Evolutionary conservation across 2,888 invertebrate species (phyloP).

Genomic region (Drosophila meridionalis): DNA sequence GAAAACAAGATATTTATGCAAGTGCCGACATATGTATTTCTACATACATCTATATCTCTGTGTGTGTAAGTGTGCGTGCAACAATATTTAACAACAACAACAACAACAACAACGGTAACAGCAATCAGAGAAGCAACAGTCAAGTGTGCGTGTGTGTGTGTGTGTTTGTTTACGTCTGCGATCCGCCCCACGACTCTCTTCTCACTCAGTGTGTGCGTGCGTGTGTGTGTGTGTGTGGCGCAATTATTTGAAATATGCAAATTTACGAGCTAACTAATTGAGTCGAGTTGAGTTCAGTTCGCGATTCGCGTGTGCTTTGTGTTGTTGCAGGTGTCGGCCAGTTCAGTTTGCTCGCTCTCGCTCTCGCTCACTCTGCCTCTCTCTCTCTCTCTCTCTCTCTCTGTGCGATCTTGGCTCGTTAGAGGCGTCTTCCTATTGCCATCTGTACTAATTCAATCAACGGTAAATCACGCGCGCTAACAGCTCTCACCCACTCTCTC

Average conservation of each 20-base stretch:
- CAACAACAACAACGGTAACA: constrained; percentile 19
- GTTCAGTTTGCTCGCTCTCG: background rate
- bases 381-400: background rate
- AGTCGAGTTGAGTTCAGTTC: constrained; percentile 62
- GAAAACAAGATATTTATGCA: constrained; percentile 42
- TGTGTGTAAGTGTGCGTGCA: constrained; percentile 34
- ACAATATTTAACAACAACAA: constrained; percentile 31
- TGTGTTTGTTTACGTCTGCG: constrained; percentile 28
- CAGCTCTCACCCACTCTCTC: constrained; percentile 36
- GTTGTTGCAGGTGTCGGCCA: constrained; percentile 70
- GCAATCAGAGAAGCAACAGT: constrained; percentile 16
- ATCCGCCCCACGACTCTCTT: background rate
- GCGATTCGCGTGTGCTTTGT: constrained; percentile 42
- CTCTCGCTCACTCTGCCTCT: background rate
- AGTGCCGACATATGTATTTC: constrained; percentile 17
- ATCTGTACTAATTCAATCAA: constrained; percentile 66
- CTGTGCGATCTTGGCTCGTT: constrained; percentile 47
- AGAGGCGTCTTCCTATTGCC: constrained; percentile 39
- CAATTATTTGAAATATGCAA: constrained; percentile 73
- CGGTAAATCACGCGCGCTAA: constrained; percentile 64
- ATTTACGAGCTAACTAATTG: constrained; percentile 80
- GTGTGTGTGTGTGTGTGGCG: constrained; percentile 37
- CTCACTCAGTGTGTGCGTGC: background rate
- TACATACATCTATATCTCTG: background rate
- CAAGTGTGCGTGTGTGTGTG: constrained; percentile 20